phyloP scores from a whole-genome alignment of 2,888 invertebrate species.

The Aspidapion aeneum region DNA sequence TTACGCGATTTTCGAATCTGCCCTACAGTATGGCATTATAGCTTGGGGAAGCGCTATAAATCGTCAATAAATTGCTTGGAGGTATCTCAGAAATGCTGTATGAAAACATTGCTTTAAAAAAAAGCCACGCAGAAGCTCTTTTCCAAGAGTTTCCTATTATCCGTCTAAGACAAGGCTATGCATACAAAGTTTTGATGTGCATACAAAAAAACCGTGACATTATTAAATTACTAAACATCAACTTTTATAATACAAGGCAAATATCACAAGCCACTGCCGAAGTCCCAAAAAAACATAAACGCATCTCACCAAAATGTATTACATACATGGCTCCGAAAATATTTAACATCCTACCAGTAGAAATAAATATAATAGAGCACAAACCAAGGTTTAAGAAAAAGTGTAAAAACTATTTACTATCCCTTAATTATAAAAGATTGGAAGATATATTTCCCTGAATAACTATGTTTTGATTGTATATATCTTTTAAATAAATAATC shows the following conservation, averaged over 20 bases:
- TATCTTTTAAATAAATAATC: too few species aligned
- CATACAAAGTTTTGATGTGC: background rate
- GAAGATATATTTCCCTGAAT: too few species aligned
- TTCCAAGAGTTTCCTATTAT: background rate
- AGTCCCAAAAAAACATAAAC: background rate
- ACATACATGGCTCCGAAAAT: background rate
- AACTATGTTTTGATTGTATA: too few species aligned
- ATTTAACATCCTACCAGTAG: background rate
- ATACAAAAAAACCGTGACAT: background rate
- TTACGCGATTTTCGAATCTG: too few species aligned
- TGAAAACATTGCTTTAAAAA: too few species aligned
- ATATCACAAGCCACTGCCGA: background rate
- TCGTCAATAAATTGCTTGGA: too few species aligned
- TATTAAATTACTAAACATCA: background rate
- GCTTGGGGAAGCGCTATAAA: too few species aligned
- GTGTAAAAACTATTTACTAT: background rate
- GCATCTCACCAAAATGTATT: background rate
- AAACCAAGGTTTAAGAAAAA: background rate
- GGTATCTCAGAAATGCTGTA: too few species aligned
- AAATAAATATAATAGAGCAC: background rate
- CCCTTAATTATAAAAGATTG: too few species aligned
- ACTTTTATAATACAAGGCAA: background rate
- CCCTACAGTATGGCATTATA: background rate
- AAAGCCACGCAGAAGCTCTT: too few species aligned
- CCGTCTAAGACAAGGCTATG: background rate